Base-by-base conservation (phyloP, 2,888 invertebrate species). In the Periphyllus acericola region DNA sequence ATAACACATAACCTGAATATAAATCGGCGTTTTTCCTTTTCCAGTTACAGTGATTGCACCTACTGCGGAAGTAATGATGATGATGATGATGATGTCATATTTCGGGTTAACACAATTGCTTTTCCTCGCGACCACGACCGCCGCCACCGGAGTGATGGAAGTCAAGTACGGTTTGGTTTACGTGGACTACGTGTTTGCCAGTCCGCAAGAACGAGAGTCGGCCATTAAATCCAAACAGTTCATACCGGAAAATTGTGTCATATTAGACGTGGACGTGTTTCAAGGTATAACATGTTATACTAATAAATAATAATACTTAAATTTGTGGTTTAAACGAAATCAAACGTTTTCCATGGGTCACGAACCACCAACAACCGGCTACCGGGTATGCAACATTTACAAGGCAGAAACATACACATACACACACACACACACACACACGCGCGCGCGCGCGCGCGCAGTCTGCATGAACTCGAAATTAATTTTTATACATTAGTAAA, bases 111-210 rank as follows among this genome's bases (percentile, higher is more conserved):
- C 14, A 36, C 60, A 36, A n/a, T 25, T 46, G 25, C 5, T 84
- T 5, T n/a, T 74, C 71, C 4, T 29, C 32, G 17, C 36, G 52
- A 0, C 55, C 29, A 34, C 79, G 55, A 29, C 60, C 19, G 6
- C 29, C 32, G 89, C 87, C 14, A 90, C 91, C 36, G 90, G 89
- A 55, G 91, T 90, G 32, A 90, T 90, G 89, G 90, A 91, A 29
- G 90, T 90, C 87, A 90, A 91, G 85, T 90, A 90, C 36, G 90
- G 90, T 91, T 91, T 90, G 83, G 90, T 90, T n/a, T 29, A 82
- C 74, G 90, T 90, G 11, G 90, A 90, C 89, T 90, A 89, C 87
- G 89, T 87, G 25, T 90, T 89, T 82, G 89, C 89, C 19, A 90
- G 83, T 72, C 36, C 76, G 6, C 89, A 87, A 32, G 89, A 89